Conservation (phyloP, 2,888 invertebrate species). For the Drosophila demipolita region DNA sequence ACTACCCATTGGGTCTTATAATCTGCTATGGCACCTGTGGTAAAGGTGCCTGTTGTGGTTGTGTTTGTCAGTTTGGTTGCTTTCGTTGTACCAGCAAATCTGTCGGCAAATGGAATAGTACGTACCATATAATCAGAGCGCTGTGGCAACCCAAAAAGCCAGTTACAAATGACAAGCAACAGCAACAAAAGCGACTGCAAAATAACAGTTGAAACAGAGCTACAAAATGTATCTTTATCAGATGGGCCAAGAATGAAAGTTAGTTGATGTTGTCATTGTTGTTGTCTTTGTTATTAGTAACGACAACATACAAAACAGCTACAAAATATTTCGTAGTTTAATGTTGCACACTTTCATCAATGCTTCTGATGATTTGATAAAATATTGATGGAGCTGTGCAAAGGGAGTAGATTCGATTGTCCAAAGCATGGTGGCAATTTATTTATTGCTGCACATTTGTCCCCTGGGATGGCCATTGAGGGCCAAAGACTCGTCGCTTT, state of each 20-base stretch:
- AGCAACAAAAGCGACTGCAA: constrained; percentile 37
- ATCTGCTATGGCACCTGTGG: not conserved
- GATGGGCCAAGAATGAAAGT: constrained; percentile 68
- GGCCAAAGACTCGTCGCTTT: not conserved
- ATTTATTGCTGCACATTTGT: constrained; percentile 56
- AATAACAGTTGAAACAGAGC: constrained; percentile 30
- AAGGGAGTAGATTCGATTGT: constrained; percentile 29
- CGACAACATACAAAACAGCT: constrained; percentile 33
- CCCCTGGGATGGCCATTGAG: not conserved
- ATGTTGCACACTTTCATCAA: constrained; percentile 42
- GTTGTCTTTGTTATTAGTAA: constrained; percentile 19
- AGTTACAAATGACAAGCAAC: constrained; percentile 43
- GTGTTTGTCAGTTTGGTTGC: constrained; percentile 1
- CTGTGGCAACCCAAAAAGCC: constrained; percentile 69
- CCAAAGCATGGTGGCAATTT: constrained; percentile 41
- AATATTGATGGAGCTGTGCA: not conserved
- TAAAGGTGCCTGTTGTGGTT: not conserved
- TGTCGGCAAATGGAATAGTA: constrained; percentile 71
- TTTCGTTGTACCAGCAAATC: constrained; percentile 52
- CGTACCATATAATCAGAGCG: constrained; percentile 70
- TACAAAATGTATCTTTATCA: constrained; percentile 58
- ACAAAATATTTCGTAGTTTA: constrained; percentile 41
- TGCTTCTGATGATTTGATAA: constrained; percentile 4
- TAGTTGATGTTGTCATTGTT: constrained; percentile 7
- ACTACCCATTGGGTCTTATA: not conserved